Percentiles rank a stretch among this genome's conserved stretches.
These are phyloP conservation scores for Pterostichus madidus DNA, from an alignment of 2,888 invertebrate genomes.

Conservation along the genomic window DNA sequence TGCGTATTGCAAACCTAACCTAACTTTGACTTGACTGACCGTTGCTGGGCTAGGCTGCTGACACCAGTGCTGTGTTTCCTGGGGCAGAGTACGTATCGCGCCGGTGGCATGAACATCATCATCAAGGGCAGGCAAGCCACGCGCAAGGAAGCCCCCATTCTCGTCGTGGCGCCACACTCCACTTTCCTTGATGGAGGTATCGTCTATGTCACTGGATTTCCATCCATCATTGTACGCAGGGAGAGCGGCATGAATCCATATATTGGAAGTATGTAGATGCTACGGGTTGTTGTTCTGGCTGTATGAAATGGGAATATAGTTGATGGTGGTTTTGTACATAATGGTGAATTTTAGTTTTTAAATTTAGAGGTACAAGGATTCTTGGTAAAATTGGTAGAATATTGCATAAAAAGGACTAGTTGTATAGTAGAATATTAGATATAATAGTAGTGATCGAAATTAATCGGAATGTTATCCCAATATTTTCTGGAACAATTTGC, in stretches of 20 bases:
- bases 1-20: background rate
- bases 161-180: conserved; percentile 93
- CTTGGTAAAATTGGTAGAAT: too few relatives aligned
- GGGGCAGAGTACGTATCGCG: conserved; percentile 86
- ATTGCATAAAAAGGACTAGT: too few relatives aligned
- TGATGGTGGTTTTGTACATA: background rate
- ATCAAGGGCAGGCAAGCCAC: conserved; percentile 88
- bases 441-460: too few relatives aligned
- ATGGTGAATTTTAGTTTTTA: background rate
- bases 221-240: conserved; percentile 90
- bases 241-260: conserved; percentile 89
- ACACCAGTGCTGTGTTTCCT: conserved; percentile 85
- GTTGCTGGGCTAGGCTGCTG: conserved; percentile 76
- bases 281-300: background rate
- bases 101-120: conserved; percentile 88
- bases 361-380: too few relatives aligned
- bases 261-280: conserved; percentile 89
- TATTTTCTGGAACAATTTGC: too few relatives aligned
- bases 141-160: conserved; percentile 89
- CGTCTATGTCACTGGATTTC: conserved; percentile 89
- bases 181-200: conserved; percentile 93
- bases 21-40: conserved; percentile 3
- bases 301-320: too few relatives aligned
- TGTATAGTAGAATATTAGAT: too few relatives aligned
- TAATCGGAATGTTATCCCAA: too few relatives aligned